Evolutionary conservation across 2,888 invertebrate species (phyloP).

Genomic region (Lithophane socia): DNA sequence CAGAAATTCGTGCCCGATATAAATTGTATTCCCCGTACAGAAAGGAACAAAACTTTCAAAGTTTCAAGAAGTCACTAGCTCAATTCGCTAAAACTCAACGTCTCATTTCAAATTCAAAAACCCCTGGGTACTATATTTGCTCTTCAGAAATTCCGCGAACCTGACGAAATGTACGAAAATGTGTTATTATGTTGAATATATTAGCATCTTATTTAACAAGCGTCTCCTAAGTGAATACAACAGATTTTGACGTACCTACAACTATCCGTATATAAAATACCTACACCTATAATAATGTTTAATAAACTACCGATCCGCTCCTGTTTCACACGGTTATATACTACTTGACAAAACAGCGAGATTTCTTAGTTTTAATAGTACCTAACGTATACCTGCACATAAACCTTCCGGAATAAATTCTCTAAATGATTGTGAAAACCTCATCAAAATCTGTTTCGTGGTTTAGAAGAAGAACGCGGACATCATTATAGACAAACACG

Average conservation of each 20-base stretch:
- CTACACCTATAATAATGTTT: too few relatives aligned
- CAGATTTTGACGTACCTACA: background rate
- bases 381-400: too few relatives aligned
- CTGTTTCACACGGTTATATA: too few relatives aligned
- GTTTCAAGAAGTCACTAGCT: background rate
- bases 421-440: too few relatives aligned
- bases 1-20: background rate
- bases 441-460: too few relatives aligned
- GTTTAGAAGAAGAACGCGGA: too few relatives aligned
- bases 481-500: too few relatives aligned
- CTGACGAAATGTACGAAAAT: background rate
- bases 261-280: too few relatives aligned
- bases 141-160: background rate
- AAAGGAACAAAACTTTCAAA: too few relatives aligned
- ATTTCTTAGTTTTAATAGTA: too few relatives aligned
- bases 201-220: conserved; percentile 6
- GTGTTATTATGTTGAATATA: conserved; percentile 9
- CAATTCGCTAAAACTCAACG: background rate
- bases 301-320: background rate
- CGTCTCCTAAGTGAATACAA: background rate
- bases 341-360: too few relatives aligned
- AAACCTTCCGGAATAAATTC: too few relatives aligned
- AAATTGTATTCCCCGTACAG: background rate
- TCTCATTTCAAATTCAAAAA: background rate
- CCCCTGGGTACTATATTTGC: conserved; percentile 8